Percentiles rank a stretch among this genome's conserved stretches.
These are phyloP conservation scores for Tinamus guttatus DNA, from an alignment of 2,113 vertebrate species.

Conservation along the genomic window DNA sequence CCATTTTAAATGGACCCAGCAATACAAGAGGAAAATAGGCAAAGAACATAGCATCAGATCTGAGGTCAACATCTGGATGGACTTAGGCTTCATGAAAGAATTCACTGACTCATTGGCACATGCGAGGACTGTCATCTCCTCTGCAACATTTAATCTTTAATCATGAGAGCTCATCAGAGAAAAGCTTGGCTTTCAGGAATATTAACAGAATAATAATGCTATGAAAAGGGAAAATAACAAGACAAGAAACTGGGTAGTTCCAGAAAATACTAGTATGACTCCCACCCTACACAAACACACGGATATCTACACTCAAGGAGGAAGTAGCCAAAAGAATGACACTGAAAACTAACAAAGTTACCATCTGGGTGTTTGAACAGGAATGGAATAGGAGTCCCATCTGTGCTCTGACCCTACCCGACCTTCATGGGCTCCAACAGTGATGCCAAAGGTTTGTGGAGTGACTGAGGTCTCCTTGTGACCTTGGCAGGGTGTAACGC, in stretches of 20 bases:
- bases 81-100: slow-evolving; percentile 64
- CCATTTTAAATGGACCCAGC: slow-evolving; percentile 24
- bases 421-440: background rate
- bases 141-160: slow-evolving; percentile 31
- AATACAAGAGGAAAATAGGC: slow-evolving; percentile 35
- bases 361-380: background rate
- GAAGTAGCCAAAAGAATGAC: background rate
- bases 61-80: slow-evolving; percentile 72
- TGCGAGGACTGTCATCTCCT: slow-evolving; percentile 67
- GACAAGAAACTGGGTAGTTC: background rate
- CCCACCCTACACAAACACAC: background rate
- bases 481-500: background rate
- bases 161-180: slow-evolving; percentile 25
- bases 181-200: slow-evolving; percentile 47
- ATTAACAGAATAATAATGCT: slow-evolving; percentile 52
- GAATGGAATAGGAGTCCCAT: background rate
- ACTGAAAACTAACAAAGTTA: background rate
- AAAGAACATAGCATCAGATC: slow-evolving; percentile 43
- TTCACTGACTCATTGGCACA: slow-evolving; percentile 67
- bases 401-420: slow-evolving; percentile 30
- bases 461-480: background rate
- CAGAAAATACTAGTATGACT: background rate
- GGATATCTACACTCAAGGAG: background rate
- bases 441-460: background rate
- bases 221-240: slow-evolving; percentile 6